These are phyloP conservation scores for Crotalus viridis DNA, from an alignment of 2,113 vertebrate species.

Conservation along the genomic window DNA sequence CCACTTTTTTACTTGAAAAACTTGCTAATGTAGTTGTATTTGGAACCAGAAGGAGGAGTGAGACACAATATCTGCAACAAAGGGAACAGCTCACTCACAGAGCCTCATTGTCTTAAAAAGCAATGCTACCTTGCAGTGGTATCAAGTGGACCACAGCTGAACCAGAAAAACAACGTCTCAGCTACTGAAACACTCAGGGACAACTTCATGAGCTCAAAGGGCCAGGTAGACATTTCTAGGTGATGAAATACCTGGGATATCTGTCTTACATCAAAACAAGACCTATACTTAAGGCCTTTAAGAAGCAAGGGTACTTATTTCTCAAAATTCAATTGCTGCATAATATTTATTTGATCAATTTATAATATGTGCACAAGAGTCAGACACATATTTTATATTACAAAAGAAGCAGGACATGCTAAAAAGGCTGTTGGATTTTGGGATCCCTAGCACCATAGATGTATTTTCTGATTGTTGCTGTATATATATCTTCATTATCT, in stretches of 20 bases:
- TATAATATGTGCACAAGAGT: neutral
- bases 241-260: neutral
- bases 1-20: neutral
- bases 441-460: neutral
- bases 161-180: neutral
- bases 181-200: neutral
- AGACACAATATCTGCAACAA: neutral
- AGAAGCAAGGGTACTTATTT: neutral
- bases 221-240: neutral
- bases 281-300: neutral
- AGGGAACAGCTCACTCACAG: neutral
- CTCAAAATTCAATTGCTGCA: neutral
- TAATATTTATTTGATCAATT: neutral
- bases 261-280: neutral
- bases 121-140: neutral
- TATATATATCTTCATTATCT: neutral
- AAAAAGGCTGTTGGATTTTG: neutral
- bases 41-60: neutral
- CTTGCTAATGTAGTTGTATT: neutral
- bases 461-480: neutral
- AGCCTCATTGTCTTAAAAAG: neutral
- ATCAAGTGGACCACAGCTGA: neutral
- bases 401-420: neutral
- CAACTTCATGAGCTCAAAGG: neutral
- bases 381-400: neutral